Percentiles rank a stretch among this genome's conserved stretches.
Evolutionary conservation across 2,888 invertebrate genomes (phyloP).

Genomic region (Tenthredo distinguenda): DNA sequence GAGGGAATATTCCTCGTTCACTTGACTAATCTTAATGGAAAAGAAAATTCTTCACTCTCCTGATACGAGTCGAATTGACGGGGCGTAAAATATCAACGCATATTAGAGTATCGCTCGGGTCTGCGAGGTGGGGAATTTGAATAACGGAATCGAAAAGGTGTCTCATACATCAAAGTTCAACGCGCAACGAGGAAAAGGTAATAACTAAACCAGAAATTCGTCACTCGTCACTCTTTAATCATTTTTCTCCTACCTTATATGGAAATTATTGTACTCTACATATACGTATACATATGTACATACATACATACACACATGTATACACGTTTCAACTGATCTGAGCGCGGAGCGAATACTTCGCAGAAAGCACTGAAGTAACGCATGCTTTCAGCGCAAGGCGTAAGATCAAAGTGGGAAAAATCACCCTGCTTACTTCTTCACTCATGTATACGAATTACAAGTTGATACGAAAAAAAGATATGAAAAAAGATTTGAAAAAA

Average conservation of each 20-base stretch:
- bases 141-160: slow-evolving; percentile 43
- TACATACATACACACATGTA: background rate
- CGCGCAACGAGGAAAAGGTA: background rate
- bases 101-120: background rate
- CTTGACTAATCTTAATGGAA: slow-evolving; percentile 33
- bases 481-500: background rate
- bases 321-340: background rate
- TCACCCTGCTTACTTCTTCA: background rate
- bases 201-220: slow-evolving; percentile 8
- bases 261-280: background rate
- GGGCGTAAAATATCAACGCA: slow-evolving; percentile 43
- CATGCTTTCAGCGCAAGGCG: background rate
- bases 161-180: slow-evolving; percentile 41
- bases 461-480: background rate
- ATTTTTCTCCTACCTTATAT: background rate
- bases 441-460: background rate
- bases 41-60: slow-evolving; percentile 11
- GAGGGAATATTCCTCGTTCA: background rate
- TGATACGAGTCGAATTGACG: slow-evolving; percentile 35
- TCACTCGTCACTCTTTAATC: slow-evolving; percentile 4
- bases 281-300: no score
- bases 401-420: slow-evolving; percentile 30
- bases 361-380: background rate
- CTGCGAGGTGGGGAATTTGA: slow-evolving; percentile 14
- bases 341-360: background rate